Base-by-base conservation (phyloP, 2,797 vertebrate genomes). In the Xenops minutus region DNA sequence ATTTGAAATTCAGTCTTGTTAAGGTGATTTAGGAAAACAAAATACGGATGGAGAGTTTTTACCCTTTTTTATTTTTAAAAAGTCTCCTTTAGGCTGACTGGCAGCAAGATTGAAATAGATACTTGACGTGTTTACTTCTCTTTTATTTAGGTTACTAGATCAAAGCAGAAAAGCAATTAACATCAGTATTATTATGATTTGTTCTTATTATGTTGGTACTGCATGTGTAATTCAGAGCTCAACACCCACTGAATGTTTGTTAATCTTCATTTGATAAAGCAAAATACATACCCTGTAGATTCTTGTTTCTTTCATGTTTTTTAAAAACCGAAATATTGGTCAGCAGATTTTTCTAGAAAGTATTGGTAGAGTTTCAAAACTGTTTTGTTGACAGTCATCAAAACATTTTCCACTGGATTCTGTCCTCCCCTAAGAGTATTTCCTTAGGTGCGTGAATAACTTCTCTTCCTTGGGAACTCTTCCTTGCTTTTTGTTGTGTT, bases 81-180 rank as follows among this genome's bases (percentile, higher is more conserved):
- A 63, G 7, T 34, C 39, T 55, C 4, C 23, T 85, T 68, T 44
- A 43, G 46, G 34, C 21, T 64, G 36, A 54, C 62, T 76, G 43
- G 24, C 30, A 88, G 22, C 34, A 56, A 29, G 56, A 39, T 46
- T 23, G 54, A 80, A 84, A 15, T 62, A 51, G 36, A 10, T 76
- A 8, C 0, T 2, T 66, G 34, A 52, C 1, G 0, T 54, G 18
- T 72, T 77, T 71, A 8, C 17, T 92, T 82, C 52, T 83, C 44
- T 48, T 74, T 46, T 72, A 64, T 51, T 59, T 55, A 12, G 26
- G n/a, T 55, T 73, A 62, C 54, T 66, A 86, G 44, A 75, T 71
- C 22, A 84, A 62, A 85, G 55, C 27, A 77, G 71, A 80, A 82
- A n/a, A 67, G 27, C 41, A 48, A 36, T 96, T 83, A 92, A 68